Base-by-base conservation (phyloP, 1,140 invertebrate species). In the Conopomorpha cramerella region DNA sequence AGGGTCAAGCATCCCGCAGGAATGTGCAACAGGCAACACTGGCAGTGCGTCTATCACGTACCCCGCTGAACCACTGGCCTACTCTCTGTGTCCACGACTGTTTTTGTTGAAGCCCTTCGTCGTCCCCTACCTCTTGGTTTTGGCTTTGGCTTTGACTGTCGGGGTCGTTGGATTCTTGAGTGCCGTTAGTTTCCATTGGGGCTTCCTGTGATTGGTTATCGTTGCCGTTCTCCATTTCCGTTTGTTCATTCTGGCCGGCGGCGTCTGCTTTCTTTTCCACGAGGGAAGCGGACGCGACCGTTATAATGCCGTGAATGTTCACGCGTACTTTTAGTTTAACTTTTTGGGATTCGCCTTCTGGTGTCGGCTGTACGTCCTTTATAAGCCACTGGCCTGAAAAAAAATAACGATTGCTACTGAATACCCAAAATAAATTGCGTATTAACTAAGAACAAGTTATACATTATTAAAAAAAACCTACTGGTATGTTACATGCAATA, bases 261-360 rank as follows among this genome's bases (percentile, higher is more conserved):
- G 80, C 63, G 50, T 91, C 87, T 33, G 62, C 59, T 45, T 84
- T 85, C 74, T 91, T 93, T 62, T 98, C 95, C 15, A 91, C 83
- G 39, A 97, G 71, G 0, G 87, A 86, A 1, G 96, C 96, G 39
- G 86, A 91, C 2, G 86, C 84, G 2, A 99, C 84, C 3, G 84
- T 86, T 49, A 99, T 88, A 30, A 98, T 88, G 10, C 97, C 97
- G 70, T 99, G 90, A 10, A 91, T 79, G 74, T 97, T 97, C 12
- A 99, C 81, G 42, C 95, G 82, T 3, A 95, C 92, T 80, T 98
- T 99, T 0, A 99, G 87, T 72, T 98, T 98, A 0, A 99, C 88
- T 76, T 97, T 97, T 30, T 93, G 88, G 16, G 86, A 86, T 52
- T 94, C 92, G 3, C 93, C 95, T 46, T 93, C 90, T n/a, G 87